These are phyloP conservation scores for Sebastes taczanowskii DNA, from an alignment of 2,797 vertebrate genomes.

Conservation along the genomic window DNA sequence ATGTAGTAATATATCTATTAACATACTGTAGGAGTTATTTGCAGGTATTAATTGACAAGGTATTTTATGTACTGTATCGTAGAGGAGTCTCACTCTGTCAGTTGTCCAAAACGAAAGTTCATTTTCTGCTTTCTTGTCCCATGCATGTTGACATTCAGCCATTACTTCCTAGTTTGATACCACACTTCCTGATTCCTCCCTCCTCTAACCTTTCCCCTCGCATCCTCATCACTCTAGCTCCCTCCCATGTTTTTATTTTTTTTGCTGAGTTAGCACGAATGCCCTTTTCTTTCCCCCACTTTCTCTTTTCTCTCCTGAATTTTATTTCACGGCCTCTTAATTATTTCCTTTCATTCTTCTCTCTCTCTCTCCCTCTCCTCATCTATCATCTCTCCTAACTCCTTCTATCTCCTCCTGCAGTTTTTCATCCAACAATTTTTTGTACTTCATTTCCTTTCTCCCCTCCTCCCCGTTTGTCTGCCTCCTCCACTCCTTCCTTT, in stretches of 20 bases:
- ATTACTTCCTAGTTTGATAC: not conserved
- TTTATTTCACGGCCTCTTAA: not conserved
- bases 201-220: not conserved
- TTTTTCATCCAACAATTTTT: not conserved
- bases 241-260: too few species aligned
- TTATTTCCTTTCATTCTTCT: not conserved
- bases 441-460: not conserved
- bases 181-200: not conserved
- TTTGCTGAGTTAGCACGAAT: not conserved
- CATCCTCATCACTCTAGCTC: not conserved
- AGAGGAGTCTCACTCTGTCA: not conserved
- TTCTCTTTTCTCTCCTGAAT: not conserved
- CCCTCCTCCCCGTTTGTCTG: not conserved
- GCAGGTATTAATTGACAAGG: not conserved
- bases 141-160: not conserved
- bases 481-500: not conserved
- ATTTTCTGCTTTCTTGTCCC: not conserved
- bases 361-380: not conserved
- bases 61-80: not conserved
- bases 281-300: not conserved
- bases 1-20: not conserved
- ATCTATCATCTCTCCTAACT: not conserved
- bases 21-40: not conserved
- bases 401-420: not conserved
- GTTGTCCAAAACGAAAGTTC: not conserved